A percentile compares a stretch with the other conserved stretches of the same genome.
These are phyloP conservation scores for Odocoileus virginianus DNA, from an alignment of 2,113 vertebrate species.

Conservation along the genomic window DNA sequence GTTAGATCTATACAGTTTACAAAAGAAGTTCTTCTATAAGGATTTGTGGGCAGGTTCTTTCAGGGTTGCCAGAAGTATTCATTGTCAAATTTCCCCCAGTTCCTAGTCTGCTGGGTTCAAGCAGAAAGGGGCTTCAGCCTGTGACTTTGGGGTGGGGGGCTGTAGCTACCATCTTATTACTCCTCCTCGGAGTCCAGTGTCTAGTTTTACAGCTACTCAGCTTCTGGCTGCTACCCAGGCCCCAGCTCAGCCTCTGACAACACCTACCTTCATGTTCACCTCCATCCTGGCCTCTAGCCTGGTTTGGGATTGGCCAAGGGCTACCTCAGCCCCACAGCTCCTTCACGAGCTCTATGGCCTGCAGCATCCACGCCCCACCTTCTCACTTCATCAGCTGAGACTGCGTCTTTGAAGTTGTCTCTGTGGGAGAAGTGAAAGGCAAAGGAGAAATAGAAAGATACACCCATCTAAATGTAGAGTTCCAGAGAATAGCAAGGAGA, in stretches of 20 bases:
- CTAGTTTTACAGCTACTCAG: not conserved
- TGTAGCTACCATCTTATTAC: not conserved
- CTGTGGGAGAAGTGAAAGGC: not conserved
- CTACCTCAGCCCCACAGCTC: not conserved
- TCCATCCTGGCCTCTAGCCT: not conserved
- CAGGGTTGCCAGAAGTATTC: not conserved
- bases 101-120: not conserved
- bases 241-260: not conserved
- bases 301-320: not conserved
- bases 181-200: too few species aligned
- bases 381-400: not conserved
- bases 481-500: not conserved
- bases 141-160: not conserved
- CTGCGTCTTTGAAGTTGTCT: not conserved
- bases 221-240: not conserved
- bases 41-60: not conserved
- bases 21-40: not conserved
- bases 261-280: not conserved
- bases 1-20: not conserved
- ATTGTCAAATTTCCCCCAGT: too few species aligned
- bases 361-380: rapidly evolving
- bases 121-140: not conserved
- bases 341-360: not conserved
- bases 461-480: not conserved
- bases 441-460: not conserved